Evolutionary conservation across 2,113 vertebrate species (phyloP).

Genomic region (Actenoides lindsayi): DNA sequence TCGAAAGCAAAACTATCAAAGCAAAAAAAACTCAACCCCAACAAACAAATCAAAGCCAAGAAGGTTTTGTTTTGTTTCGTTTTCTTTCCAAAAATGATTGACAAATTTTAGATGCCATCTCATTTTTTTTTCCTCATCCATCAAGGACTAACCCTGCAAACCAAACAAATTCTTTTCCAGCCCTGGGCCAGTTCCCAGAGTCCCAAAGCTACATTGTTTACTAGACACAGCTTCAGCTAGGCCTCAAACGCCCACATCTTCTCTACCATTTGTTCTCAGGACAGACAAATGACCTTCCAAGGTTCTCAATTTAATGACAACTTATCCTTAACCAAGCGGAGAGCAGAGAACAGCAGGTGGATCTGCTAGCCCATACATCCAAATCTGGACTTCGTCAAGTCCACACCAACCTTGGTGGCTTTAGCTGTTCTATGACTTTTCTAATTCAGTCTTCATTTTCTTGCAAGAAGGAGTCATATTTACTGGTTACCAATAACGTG

Average conservation of each 20-base stretch:
- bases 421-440: neutral
- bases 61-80: neutral
- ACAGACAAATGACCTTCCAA: neutral
- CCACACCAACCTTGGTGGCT: neutral
- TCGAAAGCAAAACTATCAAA: neutral
- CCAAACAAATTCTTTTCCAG: neutral
- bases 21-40: fast-evolving
- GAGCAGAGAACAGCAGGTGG: neutral
- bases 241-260: neutral
- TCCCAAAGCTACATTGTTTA: neutral
- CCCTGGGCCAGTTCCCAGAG: neutral
- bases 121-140: neutral
- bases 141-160: neutral
- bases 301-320: neutral
- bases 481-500: neutral
- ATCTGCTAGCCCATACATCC: neutral
- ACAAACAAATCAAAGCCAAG: neutral
- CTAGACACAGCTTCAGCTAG: neutral
- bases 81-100: neutral
- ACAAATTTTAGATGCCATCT: neutral
- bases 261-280: neutral
- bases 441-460: neutral
- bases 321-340: neutral
- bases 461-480: neutral
- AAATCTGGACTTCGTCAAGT: neutral